These are phyloP conservation scores for Drosophila gaucha DNA, from an alignment of 2,888 invertebrate genomes.

Conservation along the genomic window DNA sequence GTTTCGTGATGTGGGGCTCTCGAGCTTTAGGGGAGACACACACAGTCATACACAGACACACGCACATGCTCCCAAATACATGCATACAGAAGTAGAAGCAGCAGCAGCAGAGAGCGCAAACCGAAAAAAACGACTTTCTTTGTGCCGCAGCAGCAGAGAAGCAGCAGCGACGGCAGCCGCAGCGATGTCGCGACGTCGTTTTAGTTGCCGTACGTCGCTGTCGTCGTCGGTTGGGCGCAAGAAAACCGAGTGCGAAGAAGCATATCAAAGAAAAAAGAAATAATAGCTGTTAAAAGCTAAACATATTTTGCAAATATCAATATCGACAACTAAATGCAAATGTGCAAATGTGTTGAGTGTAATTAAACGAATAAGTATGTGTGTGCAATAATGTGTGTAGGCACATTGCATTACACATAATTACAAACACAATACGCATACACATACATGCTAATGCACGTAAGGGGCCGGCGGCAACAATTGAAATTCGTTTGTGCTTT, in stretches of 20 bases:
- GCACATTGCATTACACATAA: too few species aligned
- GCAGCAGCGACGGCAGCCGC: constrained; percentile 48
- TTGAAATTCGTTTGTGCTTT: constrained; percentile 70
- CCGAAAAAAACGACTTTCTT: constrained; percentile 51
- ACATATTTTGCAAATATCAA: constrained; percentile 37
- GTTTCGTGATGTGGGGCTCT: constrained; percentile 58
- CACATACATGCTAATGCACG: constrained; percentile 11
- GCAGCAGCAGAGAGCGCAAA: constrained; percentile 43
- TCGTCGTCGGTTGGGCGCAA: constrained; percentile 75
- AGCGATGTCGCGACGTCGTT: constrained; percentile 59
- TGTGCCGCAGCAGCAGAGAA: constrained; percentile 55
- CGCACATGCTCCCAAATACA: constrained; percentile 44
- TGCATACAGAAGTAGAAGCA: constrained; percentile 48
- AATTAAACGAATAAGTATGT: constrained; percentile 52
- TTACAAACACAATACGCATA: constrained; percentile 25
- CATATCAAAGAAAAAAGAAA: constrained; percentile 23
- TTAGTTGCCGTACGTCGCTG: constrained; percentile 77
- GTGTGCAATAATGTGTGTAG: constrained; percentile 10
- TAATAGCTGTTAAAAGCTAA: constrained; percentile 17
- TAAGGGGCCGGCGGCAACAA: constrained; percentile 55
- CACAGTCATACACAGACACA: constrained; percentile 18
- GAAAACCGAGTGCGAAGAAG: constrained; percentile 63
- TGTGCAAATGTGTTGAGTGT: constrained; percentile 63
- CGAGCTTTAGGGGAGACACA: constrained; percentile 56
- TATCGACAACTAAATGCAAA: constrained; percentile 52